Conservation (phyloP, 2,113 vertebrate species). For the Cyanistes caeruleus region DNA sequence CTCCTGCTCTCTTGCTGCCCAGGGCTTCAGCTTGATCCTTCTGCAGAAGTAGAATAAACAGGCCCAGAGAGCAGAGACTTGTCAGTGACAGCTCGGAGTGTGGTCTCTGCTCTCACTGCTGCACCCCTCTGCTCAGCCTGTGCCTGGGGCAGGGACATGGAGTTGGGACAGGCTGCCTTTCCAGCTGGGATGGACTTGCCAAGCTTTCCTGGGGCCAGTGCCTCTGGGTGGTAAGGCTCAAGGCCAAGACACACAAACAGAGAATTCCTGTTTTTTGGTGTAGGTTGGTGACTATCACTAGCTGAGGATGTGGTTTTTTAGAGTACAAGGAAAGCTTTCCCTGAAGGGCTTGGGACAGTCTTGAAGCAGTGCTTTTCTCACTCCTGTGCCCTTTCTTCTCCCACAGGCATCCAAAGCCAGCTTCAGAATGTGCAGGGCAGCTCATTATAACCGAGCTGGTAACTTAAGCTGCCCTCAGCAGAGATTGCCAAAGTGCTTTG, state of each 20-base stretch:
- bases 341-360: neutral
- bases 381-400: neutral
- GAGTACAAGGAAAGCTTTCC: neutral
- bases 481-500: neutral
- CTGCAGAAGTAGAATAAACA: neutral
- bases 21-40: neutral
- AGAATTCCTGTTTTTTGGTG: neutral
- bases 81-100: neutral
- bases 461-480: neutral
- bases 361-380: neutral
- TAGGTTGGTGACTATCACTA: neutral
- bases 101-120: neutral
- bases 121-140: neutral
- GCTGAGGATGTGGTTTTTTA: neutral
- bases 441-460: neutral
- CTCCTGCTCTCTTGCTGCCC: neutral
- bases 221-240: conserved; percentile 14
- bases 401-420: neutral
- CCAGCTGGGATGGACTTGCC: conserved; percentile 15
- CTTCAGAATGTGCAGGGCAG: neutral
- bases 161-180: neutral
- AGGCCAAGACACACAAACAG: conserved; percentile 35
- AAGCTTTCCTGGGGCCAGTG: neutral
- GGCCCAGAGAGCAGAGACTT: neutral
- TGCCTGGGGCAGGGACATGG: neutral